Conservation (phyloP, 2,888 invertebrate genomes). For the Choreutis nemorana region DNA sequence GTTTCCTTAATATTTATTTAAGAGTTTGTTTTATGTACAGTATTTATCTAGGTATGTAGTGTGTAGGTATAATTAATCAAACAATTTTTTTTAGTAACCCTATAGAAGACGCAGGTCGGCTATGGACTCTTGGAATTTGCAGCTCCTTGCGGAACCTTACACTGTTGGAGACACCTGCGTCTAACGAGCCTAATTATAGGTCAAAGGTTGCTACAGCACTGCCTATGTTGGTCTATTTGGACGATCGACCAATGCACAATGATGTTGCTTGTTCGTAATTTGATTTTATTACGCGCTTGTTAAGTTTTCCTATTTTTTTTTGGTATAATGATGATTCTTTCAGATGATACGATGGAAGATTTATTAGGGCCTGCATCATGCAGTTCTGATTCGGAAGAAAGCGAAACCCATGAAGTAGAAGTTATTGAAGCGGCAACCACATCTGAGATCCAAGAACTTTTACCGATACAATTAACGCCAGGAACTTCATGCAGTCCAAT, state of each 20-base stretch:
- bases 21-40: too few species aligned
- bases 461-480: too few species aligned
- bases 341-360: slow-evolving; percentile 24
- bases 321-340: too few species aligned
- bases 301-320: neutral
- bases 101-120: slow-evolving; percentile 35
- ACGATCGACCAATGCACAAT: slow-evolving; percentile 34
- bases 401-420: slow-evolving; percentile 20
- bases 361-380: slow-evolving; percentile 17
- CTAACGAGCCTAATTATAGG: slow-evolving; percentile 31
- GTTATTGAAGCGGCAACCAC: slow-evolving; percentile 7
- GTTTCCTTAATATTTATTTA: too few species aligned
- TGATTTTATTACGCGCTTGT: neutral
- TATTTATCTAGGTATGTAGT: too few species aligned
- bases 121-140: slow-evolving; percentile 53
- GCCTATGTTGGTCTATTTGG: slow-evolving; percentile 42
- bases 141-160: slow-evolving; percentile 36
- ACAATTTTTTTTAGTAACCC: slow-evolving; percentile 31
- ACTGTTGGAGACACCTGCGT: slow-evolving; percentile 31
- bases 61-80: neutral
- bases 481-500: slow-evolving; percentile 27
- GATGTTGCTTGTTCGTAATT: slow-evolving; percentile 18
- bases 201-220: slow-evolving; percentile 30
- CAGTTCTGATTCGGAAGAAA: slow-evolving; percentile 27
- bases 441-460: too few species aligned